Evolutionary conservation across 1,140 invertebrate species (phyloP), one percentile per base, ranked within the genome.

Genomic region (Lamellibrachia luymesi): DNA sequence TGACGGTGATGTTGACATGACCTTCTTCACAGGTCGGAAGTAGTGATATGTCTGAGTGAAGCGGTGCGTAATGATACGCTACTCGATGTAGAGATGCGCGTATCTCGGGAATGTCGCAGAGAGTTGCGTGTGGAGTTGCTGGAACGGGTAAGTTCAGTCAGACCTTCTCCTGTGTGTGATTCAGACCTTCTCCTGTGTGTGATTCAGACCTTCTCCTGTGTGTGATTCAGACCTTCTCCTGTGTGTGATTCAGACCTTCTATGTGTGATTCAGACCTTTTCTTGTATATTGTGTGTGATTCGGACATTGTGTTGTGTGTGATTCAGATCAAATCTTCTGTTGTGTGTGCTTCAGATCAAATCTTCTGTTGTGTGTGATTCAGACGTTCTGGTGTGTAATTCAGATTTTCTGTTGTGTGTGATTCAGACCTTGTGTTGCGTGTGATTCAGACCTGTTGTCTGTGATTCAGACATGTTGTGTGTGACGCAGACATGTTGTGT

Each of bases 31-130:
- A 98, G 97, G 96, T 97, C 97, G 90, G 98, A 99, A 94, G 98
- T 99, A 13, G 98, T 99, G 13, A 97, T 97, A 90, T 99, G 99
- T 96, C 97, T 99, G 25, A 99, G 98, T 96, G 97, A 98, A 95
- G 97, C 98, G 93, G 98, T 99, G 52, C 97, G 98, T 93, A 98
- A 99, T 95, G 98, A 99, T 95, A 98, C 98, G 56, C 97, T 99
- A 51, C 96, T 94, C 49, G 95, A 96, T 10, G 91, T 93, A 22
- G 94, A 94, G 52, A 98, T 98, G 94, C 97, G 97, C 94, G 97
- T 99, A 94, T 97, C 97, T 10, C 98, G 98, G 95, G 97, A 98
- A 49, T 99, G 99, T 95, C 97, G 98, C 51, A 98, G 98, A 95
- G 98, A 99, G 96, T 96, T 99, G 6, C 95, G 96, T 92, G 91